These are phyloP conservation scores for Gobius niger DNA, from an alignment of 2,113 vertebrate genomes.

Conservation along the genomic window DNA sequence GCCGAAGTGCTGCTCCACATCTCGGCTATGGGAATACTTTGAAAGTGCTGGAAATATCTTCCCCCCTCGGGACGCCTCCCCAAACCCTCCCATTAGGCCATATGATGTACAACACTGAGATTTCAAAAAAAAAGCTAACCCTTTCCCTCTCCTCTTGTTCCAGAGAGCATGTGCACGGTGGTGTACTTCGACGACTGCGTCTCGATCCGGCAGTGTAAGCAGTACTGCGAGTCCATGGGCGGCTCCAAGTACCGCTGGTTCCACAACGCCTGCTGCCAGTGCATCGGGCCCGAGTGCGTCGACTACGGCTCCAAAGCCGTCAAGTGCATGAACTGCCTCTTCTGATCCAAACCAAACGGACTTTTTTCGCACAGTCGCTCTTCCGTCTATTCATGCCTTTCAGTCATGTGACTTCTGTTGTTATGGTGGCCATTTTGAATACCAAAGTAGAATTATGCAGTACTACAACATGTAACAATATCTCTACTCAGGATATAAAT, in stretches of 20 bases:
- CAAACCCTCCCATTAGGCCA: no score
- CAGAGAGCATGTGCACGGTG: constrained; percentile 94
- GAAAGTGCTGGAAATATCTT: no score
- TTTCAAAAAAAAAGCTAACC: neutral
- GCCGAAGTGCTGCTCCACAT: no score
- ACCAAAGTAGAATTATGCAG: no score
- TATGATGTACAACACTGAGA: no score
- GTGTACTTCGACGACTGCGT: constrained; percentile 99
- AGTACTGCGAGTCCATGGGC: constrained; percentile 97
- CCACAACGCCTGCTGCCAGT: constrained; percentile 99
- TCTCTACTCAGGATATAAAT: no score
- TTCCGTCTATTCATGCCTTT: no score
- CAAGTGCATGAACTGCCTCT: constrained; percentile 97
- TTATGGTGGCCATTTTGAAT: no score
- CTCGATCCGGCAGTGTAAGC: constrained; percentile 97
- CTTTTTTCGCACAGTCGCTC: neutral
- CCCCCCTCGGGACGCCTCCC: no score
- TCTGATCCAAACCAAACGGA: constrained; percentile 77
- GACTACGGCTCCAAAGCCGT: constrained; percentile 97
- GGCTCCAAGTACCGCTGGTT: constrained; percentile 99
- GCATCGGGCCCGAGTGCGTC: constrained; percentile 93
- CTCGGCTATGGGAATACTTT: no score
- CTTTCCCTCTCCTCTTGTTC: neutral
- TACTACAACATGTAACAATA: no score
- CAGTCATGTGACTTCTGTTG: no score